Conservation (phyloP, 2,113 vertebrate species). For the Bagarius yarrelli region DNA sequence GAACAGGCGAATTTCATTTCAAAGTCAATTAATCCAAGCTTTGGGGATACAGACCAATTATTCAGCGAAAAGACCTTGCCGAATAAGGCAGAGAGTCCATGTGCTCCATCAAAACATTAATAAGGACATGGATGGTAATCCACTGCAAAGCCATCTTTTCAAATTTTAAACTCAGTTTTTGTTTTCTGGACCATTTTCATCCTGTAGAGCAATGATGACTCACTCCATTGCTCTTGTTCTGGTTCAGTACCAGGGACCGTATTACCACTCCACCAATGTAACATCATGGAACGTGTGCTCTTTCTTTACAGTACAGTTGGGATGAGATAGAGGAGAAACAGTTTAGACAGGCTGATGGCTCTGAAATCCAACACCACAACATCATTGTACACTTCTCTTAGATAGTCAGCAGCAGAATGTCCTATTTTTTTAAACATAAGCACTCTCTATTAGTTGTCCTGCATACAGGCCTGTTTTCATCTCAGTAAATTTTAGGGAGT, state of each 20-base stretch:
- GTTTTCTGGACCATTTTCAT: background rate
- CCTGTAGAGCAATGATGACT: background rate
- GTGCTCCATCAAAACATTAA: background rate
- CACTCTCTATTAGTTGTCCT: conserved; percentile 69
- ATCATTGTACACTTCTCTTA: conserved; percentile 32
- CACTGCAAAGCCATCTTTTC: background rate
- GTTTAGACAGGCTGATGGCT: background rate
- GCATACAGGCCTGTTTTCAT: conserved; percentile 86
- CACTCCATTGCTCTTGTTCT: background rate
- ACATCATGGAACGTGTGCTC: conserved; percentile 24
- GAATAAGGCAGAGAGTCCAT: background rate
- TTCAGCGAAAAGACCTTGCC: background rate
- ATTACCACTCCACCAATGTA: conserved; percentile 13
- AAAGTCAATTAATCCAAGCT: conserved; percentile 14
- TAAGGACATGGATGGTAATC: background rate
- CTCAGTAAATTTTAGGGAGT: conserved; percentile 89
- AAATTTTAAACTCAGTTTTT: background rate
- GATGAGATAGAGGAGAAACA: conserved; percentile 38
- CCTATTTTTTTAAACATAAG: background rate
- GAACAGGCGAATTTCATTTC: conserved; percentile 21
- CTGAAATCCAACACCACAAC: conserved; percentile 1
- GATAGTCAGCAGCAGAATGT: conserved; percentile 37
- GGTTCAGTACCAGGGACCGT: background rate
- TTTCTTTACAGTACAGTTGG: background rate
- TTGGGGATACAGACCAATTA: conserved; percentile 7